phyloP scores from a whole-genome alignment of 2,888 invertebrate genomes.

The Neoaliturus tenellus region DNA sequence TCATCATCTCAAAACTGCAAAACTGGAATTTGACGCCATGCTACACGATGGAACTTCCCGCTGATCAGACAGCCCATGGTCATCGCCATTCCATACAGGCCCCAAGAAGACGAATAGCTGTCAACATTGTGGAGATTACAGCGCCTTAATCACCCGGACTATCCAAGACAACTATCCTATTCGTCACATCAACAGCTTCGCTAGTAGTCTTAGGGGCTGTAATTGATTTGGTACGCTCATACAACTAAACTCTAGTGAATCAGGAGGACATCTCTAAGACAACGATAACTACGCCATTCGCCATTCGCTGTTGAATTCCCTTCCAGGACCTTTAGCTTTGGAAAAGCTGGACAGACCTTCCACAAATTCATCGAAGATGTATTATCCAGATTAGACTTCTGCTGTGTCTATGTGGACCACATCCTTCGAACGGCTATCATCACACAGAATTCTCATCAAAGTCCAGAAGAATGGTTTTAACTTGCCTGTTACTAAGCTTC shows the following conservation, averaged over 20 bases:
- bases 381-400: conserved; percentile 65
- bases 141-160: conserved; percentile 67
- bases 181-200: conserved; percentile 50
- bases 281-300: conserved; percentile 67
- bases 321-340: conserved; percentile 70
- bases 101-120: conserved; percentile 64
- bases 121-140: conserved; percentile 70
- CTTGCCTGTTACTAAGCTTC: no score
- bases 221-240: conserved; percentile 64
- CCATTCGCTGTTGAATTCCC: conserved; percentile 70
- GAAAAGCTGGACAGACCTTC: conserved; percentile 71
- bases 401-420: no score
- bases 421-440: no score
- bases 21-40: not conserved
- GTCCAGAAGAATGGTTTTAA: no score
- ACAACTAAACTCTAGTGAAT: conserved; percentile 70
- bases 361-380: conserved; percentile 70
- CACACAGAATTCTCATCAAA: no score
- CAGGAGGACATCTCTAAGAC: conserved; percentile 69
- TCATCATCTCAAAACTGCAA: not conserved
- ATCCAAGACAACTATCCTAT: conserved; percentile 69
- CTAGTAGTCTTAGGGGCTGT: not conserved
- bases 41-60: not conserved
- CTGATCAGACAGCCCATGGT: not conserved
- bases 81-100: conserved; percentile 6